A percentile compares a stretch with the other conserved stretches of the same genome.
Evolutionary conservation across 2,888 invertebrate species (phyloP).

Genomic region (Drosophila mercatorum): DNA sequence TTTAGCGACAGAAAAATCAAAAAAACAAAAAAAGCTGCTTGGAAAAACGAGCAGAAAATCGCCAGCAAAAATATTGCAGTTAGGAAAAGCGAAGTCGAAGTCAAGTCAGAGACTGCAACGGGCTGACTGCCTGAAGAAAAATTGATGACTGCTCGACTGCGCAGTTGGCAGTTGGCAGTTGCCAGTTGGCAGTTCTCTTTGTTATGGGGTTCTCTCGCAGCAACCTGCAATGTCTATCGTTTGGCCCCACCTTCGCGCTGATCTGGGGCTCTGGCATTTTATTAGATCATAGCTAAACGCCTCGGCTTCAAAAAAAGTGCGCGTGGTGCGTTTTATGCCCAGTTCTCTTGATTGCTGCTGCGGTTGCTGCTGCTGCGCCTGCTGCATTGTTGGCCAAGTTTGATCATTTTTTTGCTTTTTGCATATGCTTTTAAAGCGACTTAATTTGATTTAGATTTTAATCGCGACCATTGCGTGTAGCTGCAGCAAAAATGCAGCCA

Average conservation of each 20-base stretch:
- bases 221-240: constrained; percentile 55
- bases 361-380: constrained; percentile 29
- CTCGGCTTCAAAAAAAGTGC: constrained; percentile 57
- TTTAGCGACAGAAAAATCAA: constrained; percentile 75
- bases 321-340: constrained; percentile 66
- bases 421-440: constrained; percentile 79
- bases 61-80: constrained; percentile 44
- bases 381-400: constrained; percentile 67
- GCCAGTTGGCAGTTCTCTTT: constrained; percentile 51
- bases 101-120: constrained; percentile 33
- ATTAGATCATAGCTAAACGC: constrained; percentile 77
- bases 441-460: constrained; percentile 80
- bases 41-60: constrained; percentile 47
- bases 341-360: constrained; percentile 39
- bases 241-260: constrained; percentile 67
- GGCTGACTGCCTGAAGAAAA: constrained; percentile 60
- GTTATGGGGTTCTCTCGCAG: constrained; percentile 57
- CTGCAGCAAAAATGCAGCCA: constrained; percentile 48
- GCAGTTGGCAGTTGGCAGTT: constrained; percentile 30
- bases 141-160: constrained; percentile 66
- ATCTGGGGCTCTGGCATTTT: constrained; percentile 54
- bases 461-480: constrained; percentile 76
- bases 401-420: constrained; percentile 48
- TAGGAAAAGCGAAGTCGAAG: constrained; percentile 56
- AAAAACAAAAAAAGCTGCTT: constrained; percentile 35